These are phyloP conservation scores for Leptocoma aspasia DNA, from an alignment of 2,113 vertebrate species.

Conservation along the genomic window DNA sequence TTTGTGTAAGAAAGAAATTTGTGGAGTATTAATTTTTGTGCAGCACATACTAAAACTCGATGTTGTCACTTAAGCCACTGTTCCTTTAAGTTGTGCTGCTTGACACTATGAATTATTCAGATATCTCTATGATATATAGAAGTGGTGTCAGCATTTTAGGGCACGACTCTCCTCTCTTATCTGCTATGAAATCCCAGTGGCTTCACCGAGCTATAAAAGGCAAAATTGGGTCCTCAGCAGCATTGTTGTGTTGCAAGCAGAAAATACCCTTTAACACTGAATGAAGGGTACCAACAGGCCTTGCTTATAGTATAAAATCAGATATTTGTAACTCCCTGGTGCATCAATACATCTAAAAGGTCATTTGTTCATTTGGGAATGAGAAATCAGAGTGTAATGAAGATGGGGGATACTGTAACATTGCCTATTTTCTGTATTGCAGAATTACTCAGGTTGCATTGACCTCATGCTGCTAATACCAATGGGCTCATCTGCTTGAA, in stretches of 20 bases:
- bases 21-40: not conserved
- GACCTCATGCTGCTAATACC: not conserved
- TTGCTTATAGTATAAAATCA: not conserved
- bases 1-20: not conserved
- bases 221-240: slow-evolving; percentile 26
- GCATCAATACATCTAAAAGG: not conserved
- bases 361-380: not conserved
- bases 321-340: not conserved
- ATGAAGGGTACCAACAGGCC: not conserved
- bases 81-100: slow-evolving; percentile 35
- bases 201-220: slow-evolving; percentile 33
- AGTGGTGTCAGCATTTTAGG: slow-evolving; percentile 57
- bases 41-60: not conserved
- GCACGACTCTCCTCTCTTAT: slow-evolving; percentile 37
- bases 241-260: not conserved
- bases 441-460: not conserved
- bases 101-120: slow-evolving; percentile 64
- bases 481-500: not conserved
- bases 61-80: not conserved
- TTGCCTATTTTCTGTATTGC: not conserved
- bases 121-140: slow-evolving; percentile 41
- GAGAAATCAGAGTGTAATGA: not conserved
- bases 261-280: not conserved
- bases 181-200: slow-evolving; percentile 40
- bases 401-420: not conserved